Evolutionary conservation across 2,888 invertebrate genomes (phyloP), one percentile per base, ranked within the genome.

Genomic region (Oscheius sp.): DNA sequence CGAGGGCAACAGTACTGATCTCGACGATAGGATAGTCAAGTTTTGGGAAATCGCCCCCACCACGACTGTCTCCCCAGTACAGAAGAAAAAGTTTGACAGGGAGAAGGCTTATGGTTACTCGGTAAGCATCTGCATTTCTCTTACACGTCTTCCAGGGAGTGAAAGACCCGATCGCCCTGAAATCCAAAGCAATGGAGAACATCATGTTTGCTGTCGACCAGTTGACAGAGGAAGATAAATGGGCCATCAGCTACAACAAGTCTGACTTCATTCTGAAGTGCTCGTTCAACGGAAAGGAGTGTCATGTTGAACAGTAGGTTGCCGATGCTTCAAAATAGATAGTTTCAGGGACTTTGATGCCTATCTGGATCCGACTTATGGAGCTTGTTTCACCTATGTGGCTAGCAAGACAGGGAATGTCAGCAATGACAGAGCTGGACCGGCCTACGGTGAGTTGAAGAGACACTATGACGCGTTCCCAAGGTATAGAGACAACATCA

Each of bases 371-470:
- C 87, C 89, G 5, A 79, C 85, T 1, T 89, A 81, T 65, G 89
- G 89, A n/a, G 89, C 89, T 68, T 89, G 89, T 73, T 89, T 84
- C 81, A 89, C 87, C 7, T 89, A 87, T 76, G 86, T 86, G 51
- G 80, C 78, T 21, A 82, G 85, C 57, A 53, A 76, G 13, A 74
- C 78, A 9, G 84, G 79, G 7, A 83, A 86, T 59, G 76, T 84
- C 32, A 84, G 84, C 13, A 85, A 82, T 73, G 87, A 87, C 68
- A 62, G 89, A 51, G 86, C 89, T 2, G 89, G 89, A 2, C 85
- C 89, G 0, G 80, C 82, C 37, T 89, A 89, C 65, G 88, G 88
- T 87, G 66, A 33, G 48, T 33, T 53, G 53, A 21, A 33, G 3
- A 1, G 9, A 21, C 21, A 21, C 21, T 21, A 21, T 21, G 21